Evolutionary conservation across 2,797 vertebrate species (phyloP).

Genomic region (Eleutherodactylus coqui): DNA sequence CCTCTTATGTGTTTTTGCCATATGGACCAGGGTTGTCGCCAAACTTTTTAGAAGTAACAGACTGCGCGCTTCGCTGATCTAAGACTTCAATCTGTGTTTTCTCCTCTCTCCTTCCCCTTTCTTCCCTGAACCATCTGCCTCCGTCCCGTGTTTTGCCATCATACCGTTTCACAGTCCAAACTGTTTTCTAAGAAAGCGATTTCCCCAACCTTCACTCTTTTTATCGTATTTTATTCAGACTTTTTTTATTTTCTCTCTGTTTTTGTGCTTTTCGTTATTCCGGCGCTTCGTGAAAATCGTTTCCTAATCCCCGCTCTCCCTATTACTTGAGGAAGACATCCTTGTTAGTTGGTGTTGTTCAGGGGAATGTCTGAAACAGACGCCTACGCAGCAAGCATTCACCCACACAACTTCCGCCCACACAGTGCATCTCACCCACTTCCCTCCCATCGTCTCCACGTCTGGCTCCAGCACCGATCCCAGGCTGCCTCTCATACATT

Average conservation of each 20-base stretch:
- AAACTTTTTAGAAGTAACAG: conserved; percentile 4
- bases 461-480: conserved; percentile 51
- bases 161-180: conserved; percentile 10
- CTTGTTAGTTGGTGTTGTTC: conserved; percentile 74
- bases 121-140: conserved; percentile 30
- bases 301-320: conserved; percentile 2
- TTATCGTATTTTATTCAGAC: background rate
- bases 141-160: conserved; percentile 22
- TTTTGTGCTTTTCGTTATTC: conserved; percentile 22
- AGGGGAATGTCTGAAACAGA: conserved; percentile 77
- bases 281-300: background rate
- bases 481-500: conserved; percentile 30
- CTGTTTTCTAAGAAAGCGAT: background rate
- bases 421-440: conserved; percentile 57
- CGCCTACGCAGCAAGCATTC: conserved; percentile 73
- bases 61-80: background rate
- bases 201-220: background rate
- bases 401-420: conserved; percentile 62
- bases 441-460: conserved; percentile 51
- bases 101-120: background rate
- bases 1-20: background rate
- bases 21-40: background rate
- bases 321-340: conserved; percentile 21
- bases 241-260: background rate
- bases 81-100: conserved; percentile 20